These are phyloP conservation scores for Onychomys arenicola DNA, from an alignment of 2,797 vertebrate genomes.

Conservation along the genomic window DNA sequence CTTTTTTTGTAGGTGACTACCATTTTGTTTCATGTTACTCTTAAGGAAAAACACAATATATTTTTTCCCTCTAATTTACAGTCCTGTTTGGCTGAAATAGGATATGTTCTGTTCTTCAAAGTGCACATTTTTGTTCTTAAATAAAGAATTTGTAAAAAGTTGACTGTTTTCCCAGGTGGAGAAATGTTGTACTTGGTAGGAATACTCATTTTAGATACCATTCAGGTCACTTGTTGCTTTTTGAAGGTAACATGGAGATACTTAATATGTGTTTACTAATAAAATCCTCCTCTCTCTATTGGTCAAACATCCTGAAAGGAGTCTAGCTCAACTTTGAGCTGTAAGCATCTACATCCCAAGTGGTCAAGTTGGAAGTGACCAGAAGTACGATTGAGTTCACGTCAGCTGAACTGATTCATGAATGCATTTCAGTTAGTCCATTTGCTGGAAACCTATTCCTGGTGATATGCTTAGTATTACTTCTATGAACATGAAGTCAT, in stretches of 20 bases:
- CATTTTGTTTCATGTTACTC: background rate
- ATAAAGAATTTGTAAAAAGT: background rate
- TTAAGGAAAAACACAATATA: background rate
- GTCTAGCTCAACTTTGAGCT: background rate
- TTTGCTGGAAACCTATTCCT: background rate
- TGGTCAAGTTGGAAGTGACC: background rate
- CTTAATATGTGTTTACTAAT: background rate
- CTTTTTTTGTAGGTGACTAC: background rate
- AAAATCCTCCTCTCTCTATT: background rate
- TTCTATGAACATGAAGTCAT: background rate
- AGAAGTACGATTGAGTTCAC: background rate
- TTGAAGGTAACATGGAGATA: background rate
- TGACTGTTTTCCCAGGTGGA: background rate
- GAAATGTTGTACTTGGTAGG: background rate
- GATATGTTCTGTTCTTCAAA: slow-evolving; percentile 4
- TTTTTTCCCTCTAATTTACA: background rate
- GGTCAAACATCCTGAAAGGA: background rate
- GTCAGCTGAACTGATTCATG: background rate
- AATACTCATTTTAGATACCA: background rate
- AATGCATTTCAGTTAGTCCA: background rate
- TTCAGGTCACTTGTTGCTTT: background rate
- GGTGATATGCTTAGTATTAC: background rate
- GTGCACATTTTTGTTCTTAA: background rate
- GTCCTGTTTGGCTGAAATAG: slow-evolving; percentile 15
- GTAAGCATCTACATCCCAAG: background rate